Evolutionary conservation across 92 coral and sea anemone genomes (phyloP).

Genomic region (Epizoanthus fatuus): DNA sequence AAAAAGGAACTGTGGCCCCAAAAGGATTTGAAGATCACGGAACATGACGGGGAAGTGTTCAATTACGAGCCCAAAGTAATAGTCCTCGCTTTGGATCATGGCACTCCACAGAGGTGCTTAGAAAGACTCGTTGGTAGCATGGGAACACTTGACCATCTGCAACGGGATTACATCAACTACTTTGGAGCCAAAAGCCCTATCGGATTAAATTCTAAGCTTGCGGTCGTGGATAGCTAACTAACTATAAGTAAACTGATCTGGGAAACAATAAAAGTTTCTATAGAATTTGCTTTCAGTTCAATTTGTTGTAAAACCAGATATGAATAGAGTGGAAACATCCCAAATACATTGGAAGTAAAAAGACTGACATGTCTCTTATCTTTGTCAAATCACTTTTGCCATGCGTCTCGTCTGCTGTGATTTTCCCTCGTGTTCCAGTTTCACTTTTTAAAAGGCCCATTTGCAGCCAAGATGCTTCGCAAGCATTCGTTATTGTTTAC

Average conservation of each 20-base stretch:
- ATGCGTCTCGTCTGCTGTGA: too few species aligned
- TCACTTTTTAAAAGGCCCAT: too few species aligned
- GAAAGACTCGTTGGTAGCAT: slow-evolving; percentile 61
- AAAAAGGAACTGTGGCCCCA: slow-evolving; percentile 68
- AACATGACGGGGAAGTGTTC: slow-evolving; percentile 35
- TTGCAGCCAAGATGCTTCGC: too few species aligned
- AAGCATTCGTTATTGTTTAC: too few species aligned
- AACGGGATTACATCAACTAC: slow-evolving; percentile 80
- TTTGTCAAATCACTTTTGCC: background rate
- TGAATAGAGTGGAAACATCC: too few species aligned
- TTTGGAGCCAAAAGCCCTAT: slow-evolving; percentile 87
- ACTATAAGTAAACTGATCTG: background rate
- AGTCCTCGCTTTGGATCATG: slow-evolving; percentile 86
- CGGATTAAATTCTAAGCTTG: slow-evolving; percentile 68
- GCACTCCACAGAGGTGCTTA: slow-evolving; percentile 44
- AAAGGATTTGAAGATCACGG: slow-evolving; percentile 34
- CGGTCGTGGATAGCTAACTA: background rate
- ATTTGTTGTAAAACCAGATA: too few species aligned
- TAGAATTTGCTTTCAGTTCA: background rate
- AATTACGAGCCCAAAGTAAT: slow-evolving; percentile 71
- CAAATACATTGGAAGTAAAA: too few species aligned
- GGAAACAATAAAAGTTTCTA: too few species aligned
- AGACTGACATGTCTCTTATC: too few species aligned
- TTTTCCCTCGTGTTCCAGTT: too few species aligned
- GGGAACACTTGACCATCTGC: slow-evolving; percentile 79